Percentiles rank a stretch among this genome's conserved stretches.
phyloP scores from a whole-genome alignment of 2,888 invertebrate species.

The Allolobophora icterica region DNA sequence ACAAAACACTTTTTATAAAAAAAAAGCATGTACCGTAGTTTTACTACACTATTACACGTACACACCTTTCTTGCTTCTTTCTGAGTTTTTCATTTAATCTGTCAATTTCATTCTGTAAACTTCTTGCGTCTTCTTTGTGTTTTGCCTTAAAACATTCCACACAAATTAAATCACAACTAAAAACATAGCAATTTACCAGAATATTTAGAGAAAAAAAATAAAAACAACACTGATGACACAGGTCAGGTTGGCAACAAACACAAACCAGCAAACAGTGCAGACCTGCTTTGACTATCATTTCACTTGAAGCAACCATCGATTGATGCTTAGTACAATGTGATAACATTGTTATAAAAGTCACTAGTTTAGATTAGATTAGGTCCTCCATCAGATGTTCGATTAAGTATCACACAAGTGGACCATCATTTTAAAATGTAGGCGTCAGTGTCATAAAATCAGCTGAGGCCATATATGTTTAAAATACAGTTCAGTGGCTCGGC shows the following conservation, averaged over 20 bases:
- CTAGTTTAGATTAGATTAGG: not conserved
- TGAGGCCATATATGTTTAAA: too few relatives aligned
- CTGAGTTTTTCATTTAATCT: slow-evolving; percentile 61
- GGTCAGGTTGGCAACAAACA: too few relatives aligned
- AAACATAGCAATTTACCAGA: not conserved
- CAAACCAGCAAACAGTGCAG: not conserved
- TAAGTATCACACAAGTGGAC: too few relatives aligned
- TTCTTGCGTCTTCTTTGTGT: slow-evolving; percentile 25
- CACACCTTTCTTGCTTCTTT: slow-evolving; percentile 65
- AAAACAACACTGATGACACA: not conserved
- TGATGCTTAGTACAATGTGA: not conserved
- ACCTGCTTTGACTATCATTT: too few relatives aligned
- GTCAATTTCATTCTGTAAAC: slow-evolving; percentile 47
- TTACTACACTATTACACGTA: not conserved
- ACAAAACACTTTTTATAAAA: not conserved
- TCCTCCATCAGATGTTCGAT: too few relatives aligned
- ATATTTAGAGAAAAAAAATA: not conserved
- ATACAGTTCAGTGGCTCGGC: too few relatives aligned
- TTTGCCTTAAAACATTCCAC: slow-evolving; percentile 25
- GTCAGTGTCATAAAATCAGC: too few relatives aligned
- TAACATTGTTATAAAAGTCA: not conserved
- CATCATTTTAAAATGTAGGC: too few relatives aligned
- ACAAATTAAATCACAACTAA: not conserved
- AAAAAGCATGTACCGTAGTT: not conserved
- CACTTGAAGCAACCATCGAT: too few relatives aligned